Conservation (phyloP, 2,888 invertebrate genomes). For the Ichneumoninae sp. region DNA sequence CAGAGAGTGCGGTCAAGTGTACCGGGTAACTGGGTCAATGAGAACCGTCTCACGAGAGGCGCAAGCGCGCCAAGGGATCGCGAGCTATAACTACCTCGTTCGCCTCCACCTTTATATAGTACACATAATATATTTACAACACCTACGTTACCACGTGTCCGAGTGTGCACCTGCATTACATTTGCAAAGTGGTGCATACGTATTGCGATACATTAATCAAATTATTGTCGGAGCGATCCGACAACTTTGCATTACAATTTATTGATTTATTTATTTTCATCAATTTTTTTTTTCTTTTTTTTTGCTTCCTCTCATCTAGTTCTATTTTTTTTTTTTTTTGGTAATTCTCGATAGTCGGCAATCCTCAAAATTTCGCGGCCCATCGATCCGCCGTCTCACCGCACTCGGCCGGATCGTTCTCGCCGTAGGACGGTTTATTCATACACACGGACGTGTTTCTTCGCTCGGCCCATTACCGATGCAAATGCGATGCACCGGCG, state of each 20-base stretch:
- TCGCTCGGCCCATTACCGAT: slow-evolving; percentile 46
- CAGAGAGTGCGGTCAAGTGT: slow-evolving; percentile 84
- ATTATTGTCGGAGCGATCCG: slow-evolving; percentile 30
- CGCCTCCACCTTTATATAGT: slow-evolving; percentile 57
- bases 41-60: slow-evolving; percentile 77
- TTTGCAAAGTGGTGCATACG: neutral
- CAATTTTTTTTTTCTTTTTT: neutral
- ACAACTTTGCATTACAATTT: neutral
- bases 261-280: neutral
- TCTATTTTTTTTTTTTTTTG: neutral
- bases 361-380: neutral
- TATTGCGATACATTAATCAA: slow-evolving; percentile 21
- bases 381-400: neutral
- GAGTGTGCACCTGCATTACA: slow-evolving; percentile 28
- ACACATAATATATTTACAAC: slow-evolving; percentile 34
- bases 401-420: neutral
- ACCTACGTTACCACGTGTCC: slow-evolving; percentile 4
- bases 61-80: slow-evolving; percentile 72
- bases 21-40: slow-evolving; percentile 84
- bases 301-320: neutral
- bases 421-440: slow-evolving; percentile 9
- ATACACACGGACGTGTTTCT: slow-evolving; percentile 13
- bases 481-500: slow-evolving; percentile 59
- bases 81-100: slow-evolving; percentile 66
- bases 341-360: neutral